phyloP scores from a whole-genome alignment of 1,140 invertebrate species.

The Lepidurus packardi region DNA sequence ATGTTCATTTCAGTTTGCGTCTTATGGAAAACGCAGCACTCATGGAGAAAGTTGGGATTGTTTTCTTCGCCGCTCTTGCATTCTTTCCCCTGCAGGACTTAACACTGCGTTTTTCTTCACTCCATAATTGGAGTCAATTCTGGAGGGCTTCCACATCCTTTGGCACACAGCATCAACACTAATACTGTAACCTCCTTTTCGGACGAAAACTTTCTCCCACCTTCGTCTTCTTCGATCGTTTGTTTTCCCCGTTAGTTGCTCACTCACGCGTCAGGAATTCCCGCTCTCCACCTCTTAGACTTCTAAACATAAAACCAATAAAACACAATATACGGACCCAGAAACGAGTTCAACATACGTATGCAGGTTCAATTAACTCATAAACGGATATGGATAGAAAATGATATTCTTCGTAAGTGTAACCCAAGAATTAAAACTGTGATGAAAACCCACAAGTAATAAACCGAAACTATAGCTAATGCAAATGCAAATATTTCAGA shows the following conservation, averaged over 20 bases:
- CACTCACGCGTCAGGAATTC: not conserved
- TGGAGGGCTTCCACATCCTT: conserved; percentile 17
- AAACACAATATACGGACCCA: not conserved
- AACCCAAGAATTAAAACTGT: too few species aligned
- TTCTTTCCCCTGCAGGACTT: not conserved
- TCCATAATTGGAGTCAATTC: not conserved
- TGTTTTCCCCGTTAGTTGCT: not conserved
- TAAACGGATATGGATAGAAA: too few species aligned
- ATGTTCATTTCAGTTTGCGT: not conserved
- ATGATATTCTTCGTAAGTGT: too few species aligned
- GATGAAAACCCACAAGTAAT: too few species aligned
- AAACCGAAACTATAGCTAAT: too few species aligned
- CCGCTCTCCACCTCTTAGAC: not conserved
- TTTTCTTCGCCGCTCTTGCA: not conserved
- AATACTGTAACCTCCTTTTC: not conserved
- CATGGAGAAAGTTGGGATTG: conserved; percentile 3
- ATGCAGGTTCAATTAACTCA: too few species aligned
- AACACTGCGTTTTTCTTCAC: not conserved
- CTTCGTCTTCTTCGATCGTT: not conserved
- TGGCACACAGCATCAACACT: not conserved
- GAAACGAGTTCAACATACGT: too few species aligned
- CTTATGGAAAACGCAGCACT: conserved; percentile 2
- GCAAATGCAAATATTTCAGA: too few species aligned
- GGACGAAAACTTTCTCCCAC: not conserved
- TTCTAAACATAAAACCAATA: not conserved